These are phyloP conservation scores for Nipponacmea schrenckii DNA, from an alignment of 2,888 invertebrate species.

Conservation along the genomic window DNA sequence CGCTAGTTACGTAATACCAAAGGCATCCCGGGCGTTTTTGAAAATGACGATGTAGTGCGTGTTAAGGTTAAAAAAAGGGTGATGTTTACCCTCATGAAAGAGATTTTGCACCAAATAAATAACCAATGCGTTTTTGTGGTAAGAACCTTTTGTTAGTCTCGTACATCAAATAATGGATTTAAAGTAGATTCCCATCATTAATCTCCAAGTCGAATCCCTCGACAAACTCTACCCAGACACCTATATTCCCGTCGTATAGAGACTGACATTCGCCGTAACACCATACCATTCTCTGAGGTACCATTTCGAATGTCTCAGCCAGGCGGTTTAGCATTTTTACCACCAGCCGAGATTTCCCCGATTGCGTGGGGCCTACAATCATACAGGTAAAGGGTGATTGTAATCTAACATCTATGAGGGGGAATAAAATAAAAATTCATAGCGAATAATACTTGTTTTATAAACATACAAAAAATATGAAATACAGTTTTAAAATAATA, in stretches of 20 bases:
- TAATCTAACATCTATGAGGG: no score
- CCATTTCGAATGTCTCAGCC: no score
- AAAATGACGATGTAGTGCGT: conserved; percentile 8
- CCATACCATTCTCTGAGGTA: conserved; percentile 11
- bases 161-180: conserved; percentile 11
- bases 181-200: background rate
- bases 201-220: background rate
- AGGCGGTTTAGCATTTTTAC: no score
- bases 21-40: background rate
- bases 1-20: background rate
- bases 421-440: no score
- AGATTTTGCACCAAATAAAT: conserved; percentile 14
- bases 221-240: background rate
- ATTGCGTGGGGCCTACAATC: no score
- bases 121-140: conserved; percentile 9
- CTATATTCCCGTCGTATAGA: background rate
- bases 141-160: conserved; percentile 14
- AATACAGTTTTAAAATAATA: no score
- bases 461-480: no score
- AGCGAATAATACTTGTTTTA: no score
- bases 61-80: conserved; percentile 9
- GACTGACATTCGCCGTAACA: conserved; percentile 12
- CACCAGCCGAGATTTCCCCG: no score
- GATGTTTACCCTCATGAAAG: conserved; percentile 15
- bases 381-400: no score